A percentile compares a stretch with the other conserved stretches of the same genome.
Evolutionary conservation across 2,888 invertebrate species (phyloP).

Genomic region (Heteromurus nitidus): DNA sequence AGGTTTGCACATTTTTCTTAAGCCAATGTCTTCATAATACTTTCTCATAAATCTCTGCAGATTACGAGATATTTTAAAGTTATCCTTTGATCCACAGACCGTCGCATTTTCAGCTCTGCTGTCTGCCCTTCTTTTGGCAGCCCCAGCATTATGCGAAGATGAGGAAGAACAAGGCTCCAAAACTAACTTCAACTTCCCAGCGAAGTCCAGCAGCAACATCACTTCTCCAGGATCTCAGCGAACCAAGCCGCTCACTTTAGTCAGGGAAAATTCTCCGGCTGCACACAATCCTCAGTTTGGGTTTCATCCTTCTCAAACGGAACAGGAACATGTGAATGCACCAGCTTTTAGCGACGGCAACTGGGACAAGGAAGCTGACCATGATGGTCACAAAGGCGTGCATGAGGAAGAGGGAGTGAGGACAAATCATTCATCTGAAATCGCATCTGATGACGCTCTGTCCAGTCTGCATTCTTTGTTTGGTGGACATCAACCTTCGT

Average conservation of each 20-base stretch:
- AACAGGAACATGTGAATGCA: background rate
- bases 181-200: background rate
- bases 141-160: background rate
- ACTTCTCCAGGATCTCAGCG: slow-evolving; percentile 35
- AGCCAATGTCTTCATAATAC: slow-evolving; percentile 13
- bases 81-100: background rate
- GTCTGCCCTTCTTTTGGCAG: background rate
- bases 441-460: background rate
- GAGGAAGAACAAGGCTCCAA: background rate
- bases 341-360: background rate
- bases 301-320: background rate
- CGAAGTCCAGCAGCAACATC: background rate
- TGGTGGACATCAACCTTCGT: slow-evolving; percentile 20
- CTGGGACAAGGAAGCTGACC: background rate
- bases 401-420: slow-evolving; percentile 28
- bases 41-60: background rate
- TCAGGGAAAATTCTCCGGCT: slow-evolving; percentile 7
- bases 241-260: slow-evolving; percentile 22
- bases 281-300: background rate
- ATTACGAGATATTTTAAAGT: background rate
- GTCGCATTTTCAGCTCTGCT: background rate
- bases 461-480: slow-evolving; percentile 29
- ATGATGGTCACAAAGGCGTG: slow-evolving; percentile 23
- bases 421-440: slow-evolving; percentile 42
- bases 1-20: too few relatives aligned